phyloP scores from a whole-genome alignment of 1,140 invertebrate species.

The Zelostemma sp. region DNA sequence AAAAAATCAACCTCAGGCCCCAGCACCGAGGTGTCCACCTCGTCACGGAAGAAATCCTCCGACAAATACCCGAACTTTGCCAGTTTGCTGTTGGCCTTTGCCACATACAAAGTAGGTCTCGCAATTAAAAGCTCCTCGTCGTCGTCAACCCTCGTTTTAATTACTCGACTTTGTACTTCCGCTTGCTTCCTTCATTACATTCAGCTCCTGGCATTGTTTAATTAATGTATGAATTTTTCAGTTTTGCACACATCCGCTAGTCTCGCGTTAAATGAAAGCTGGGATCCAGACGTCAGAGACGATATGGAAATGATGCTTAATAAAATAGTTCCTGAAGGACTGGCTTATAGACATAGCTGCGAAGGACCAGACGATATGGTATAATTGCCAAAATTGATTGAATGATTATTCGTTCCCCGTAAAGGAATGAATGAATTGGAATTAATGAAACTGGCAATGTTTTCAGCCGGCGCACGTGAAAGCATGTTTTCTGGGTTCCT shows the following conservation, averaged over 20 bases:
- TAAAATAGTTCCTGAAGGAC: slow-evolving; percentile 97
- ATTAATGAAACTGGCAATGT: slow-evolving; percentile 27
- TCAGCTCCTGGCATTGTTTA: too few species aligned
- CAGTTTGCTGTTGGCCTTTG: slow-evolving; percentile 94
- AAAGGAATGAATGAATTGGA: too few species aligned
- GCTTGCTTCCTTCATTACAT: too few species aligned
- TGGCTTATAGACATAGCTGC: slow-evolving; percentile 95
- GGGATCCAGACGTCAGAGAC: slow-evolving; percentile 96
- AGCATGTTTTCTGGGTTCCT: slow-evolving; percentile 95
- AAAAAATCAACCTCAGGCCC: slow-evolving; percentile 93
- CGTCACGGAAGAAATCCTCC: slow-evolving; percentile 94
- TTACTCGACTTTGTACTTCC: too few species aligned
- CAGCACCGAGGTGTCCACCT: slow-evolving; percentile 95
- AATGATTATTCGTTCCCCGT: not conserved
- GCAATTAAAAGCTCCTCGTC: too few species aligned
- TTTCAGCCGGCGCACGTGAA: slow-evolving; percentile 96
- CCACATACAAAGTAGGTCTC: slow-evolving; percentile 93
- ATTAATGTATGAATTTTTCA: slow-evolving; percentile 64
- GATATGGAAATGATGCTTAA: slow-evolving; percentile 99
- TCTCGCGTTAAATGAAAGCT: slow-evolving; percentile 96
- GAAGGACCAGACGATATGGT: slow-evolving; percentile 99
- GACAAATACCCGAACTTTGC: slow-evolving; percentile 91
- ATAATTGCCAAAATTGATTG: slow-evolving; percentile 25
- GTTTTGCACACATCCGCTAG: slow-evolving; percentile 98
- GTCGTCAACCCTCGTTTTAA: too few species aligned